phyloP scores from a whole-genome alignment of 2,113 vertebrate genomes.

The Lasiurus cinereus region DNA sequence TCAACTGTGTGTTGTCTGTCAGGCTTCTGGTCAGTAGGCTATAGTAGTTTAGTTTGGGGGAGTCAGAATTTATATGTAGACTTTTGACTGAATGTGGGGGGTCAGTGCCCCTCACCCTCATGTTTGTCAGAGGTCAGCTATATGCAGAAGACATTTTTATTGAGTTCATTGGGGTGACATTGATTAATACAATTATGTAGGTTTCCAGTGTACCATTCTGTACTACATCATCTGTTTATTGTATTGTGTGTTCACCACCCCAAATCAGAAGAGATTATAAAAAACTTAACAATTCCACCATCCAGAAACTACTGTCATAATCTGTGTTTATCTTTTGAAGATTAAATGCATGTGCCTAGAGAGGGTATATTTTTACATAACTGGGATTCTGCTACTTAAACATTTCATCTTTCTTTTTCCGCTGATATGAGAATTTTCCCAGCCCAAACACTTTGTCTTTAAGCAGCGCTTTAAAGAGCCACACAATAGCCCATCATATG shows the following conservation, averaged over 20 bases:
- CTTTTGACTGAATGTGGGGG: background rate
- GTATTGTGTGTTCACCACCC: too few relatives aligned
- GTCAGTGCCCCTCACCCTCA: background rate
- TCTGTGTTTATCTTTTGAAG: background rate
- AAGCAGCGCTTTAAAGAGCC: constrained; percentile 4
- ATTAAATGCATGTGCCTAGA: background rate
- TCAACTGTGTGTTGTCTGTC: background rate
- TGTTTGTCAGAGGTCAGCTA: background rate
- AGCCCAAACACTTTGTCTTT: background rate
- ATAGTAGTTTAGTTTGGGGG: background rate
- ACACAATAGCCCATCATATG: background rate
- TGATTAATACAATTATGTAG: too few relatives aligned
- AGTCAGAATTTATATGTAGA: background rate
- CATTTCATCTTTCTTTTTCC: constrained; percentile 12
- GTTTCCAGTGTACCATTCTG: too few relatives aligned
- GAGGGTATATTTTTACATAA: background rate
- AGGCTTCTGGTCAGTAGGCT: background rate
- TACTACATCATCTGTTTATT: too few relatives aligned
- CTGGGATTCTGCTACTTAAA: background rate
- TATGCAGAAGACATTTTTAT: background rate
- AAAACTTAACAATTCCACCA: background rate
- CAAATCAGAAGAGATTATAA: background rate
- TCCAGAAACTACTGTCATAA: background rate
- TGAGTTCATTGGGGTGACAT: too few relatives aligned
- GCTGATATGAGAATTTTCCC: background rate